Conservation (phyloP, 2,888 invertebrate species). For the Pandemis cinnamomeana region DNA sequence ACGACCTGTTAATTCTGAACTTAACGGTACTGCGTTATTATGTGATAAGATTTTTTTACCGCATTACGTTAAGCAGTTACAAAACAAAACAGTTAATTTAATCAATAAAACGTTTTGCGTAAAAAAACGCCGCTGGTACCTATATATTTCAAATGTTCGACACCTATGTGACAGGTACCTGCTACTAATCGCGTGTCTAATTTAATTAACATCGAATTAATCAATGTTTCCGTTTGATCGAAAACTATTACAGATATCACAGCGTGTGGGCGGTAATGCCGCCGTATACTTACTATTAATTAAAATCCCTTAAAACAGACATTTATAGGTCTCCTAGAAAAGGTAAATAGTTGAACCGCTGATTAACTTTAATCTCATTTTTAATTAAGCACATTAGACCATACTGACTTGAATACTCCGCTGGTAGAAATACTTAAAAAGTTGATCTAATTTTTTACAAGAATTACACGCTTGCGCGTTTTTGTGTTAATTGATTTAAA, state of each 20-base stretch:
- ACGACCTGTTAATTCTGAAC: slow-evolving; percentile 41
- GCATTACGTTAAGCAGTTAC: not conserved
- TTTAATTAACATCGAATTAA: not conserved
- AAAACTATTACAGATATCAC: not conserved
- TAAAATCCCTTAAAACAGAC: slow-evolving; percentile 14
- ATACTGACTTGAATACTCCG: slow-evolving; percentile 13
- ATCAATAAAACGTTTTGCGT: no score
- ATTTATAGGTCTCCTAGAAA: slow-evolving; percentile 7
- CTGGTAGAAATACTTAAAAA: slow-evolving; percentile 6
- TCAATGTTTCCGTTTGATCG: not conserved
- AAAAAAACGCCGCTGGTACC: no score
- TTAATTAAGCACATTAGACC: slow-evolving; percentile 33
- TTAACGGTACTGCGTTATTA: slow-evolving; percentile 37
- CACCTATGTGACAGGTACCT: not conserved
- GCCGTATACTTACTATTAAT: slow-evolving; percentile 22
- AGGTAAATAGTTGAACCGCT: slow-evolving; percentile 17
- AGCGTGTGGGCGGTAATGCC: slow-evolving; percentile 12
- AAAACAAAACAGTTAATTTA: not conserved
- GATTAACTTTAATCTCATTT: slow-evolving; percentile 19
- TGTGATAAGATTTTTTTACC: slow-evolving; percentile 16
- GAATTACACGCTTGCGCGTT: slow-evolving; percentile 21
- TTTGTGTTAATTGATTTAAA: slow-evolving; percentile 9
- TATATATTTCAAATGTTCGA: not conserved
- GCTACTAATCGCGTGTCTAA: not conserved
- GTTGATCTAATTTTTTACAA: slow-evolving; percentile 34